These are phyloP conservation scores for Lysandra bellargus DNA, from an alignment of 2,888 invertebrate species.

Conservation along the genomic window DNA sequence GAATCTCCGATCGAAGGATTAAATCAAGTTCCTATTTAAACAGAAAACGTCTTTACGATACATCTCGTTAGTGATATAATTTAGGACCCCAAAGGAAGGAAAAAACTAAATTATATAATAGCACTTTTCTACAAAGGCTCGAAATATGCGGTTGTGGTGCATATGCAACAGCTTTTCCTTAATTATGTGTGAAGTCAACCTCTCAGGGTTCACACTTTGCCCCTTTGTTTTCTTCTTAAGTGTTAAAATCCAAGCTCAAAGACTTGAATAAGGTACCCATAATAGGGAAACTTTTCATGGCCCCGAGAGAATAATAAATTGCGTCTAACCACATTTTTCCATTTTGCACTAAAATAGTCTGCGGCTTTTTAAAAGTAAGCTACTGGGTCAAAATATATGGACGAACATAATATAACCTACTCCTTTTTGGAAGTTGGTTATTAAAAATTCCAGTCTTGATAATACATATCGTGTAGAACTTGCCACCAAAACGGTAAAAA, in stretches of 20 bases:
- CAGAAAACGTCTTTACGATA: too few relatives aligned
- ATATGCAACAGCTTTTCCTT: constrained; percentile 19
- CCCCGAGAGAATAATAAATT: not conserved
- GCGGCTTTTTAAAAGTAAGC: not conserved
- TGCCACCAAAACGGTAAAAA: not conserved
- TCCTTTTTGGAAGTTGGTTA: too few relatives aligned
- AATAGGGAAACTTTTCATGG: constrained; percentile 14
- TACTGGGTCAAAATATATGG: not conserved
- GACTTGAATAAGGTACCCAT: constrained; percentile 13
- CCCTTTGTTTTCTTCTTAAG: constrained; percentile 14
- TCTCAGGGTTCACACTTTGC: constrained; percentile 20
- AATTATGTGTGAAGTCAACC: constrained; percentile 27
- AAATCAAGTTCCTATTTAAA: too few relatives aligned
- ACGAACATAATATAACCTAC: not conserved
- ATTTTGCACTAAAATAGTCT: not conserved
- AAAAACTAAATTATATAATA: not conserved
- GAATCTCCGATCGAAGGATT: too few relatives aligned
- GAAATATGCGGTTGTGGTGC: not conserved
- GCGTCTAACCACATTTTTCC: not conserved
- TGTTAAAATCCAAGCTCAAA: constrained; percentile 16
- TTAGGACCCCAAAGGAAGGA: not conserved
- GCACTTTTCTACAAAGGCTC: not conserved
- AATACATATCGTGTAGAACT: not conserved
- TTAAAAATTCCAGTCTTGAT: not conserved
- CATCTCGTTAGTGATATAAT: not conserved